These are phyloP conservation scores for Poecilia latipinna DNA, from an alignment of 2,113 vertebrate genomes.

Conservation along the genomic window DNA sequence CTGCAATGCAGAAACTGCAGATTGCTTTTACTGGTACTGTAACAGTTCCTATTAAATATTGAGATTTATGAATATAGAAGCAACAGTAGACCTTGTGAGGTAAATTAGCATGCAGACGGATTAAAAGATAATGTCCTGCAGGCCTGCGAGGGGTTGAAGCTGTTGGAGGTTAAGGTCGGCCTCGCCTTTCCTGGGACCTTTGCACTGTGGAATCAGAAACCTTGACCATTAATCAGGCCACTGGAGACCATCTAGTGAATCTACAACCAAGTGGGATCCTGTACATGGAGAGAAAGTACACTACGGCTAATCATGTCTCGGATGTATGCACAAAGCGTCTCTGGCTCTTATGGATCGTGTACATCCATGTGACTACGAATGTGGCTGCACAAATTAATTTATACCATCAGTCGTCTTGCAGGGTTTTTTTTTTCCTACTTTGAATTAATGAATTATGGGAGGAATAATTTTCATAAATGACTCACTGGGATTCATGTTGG, in stretches of 20 bases:
- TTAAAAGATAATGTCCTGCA: conserved; percentile 55
- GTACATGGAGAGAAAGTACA: background rate
- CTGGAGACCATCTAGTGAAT: conserved; percentile 1
- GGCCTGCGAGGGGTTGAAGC: conserved; percentile 32
- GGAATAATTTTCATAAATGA: conserved; percentile 49
- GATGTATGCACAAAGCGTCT: conserved; percentile 38
- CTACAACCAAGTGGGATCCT: background rate
- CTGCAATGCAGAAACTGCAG: conserved; percentile 14
- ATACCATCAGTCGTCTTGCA: conserved; percentile 33
- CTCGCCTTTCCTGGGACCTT: conserved; percentile 53
- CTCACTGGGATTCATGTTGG: conserved; percentile 62
- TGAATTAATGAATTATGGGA: conserved; percentile 53
- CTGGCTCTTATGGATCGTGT: conserved; percentile 37
- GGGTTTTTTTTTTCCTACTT: conserved; percentile 25
- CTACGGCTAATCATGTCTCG: conserved; percentile 27
- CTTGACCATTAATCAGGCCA: conserved; percentile 4
- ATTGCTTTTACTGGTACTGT: conserved; percentile 20
- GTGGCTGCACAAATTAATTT: conserved; percentile 53
- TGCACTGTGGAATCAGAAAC: conserved; percentile 39
- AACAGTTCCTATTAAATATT: conserved; percentile 47
- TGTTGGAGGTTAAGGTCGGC: conserved; percentile 51
- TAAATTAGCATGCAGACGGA: conserved; percentile 46
- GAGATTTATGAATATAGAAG: conserved; percentile 46
- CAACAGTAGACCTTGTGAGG: conserved; percentile 41
- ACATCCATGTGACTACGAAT: conserved; percentile 48